Base-by-base conservation (phyloP, 2,113 vertebrate species). In the Piaya cayana region DNA sequence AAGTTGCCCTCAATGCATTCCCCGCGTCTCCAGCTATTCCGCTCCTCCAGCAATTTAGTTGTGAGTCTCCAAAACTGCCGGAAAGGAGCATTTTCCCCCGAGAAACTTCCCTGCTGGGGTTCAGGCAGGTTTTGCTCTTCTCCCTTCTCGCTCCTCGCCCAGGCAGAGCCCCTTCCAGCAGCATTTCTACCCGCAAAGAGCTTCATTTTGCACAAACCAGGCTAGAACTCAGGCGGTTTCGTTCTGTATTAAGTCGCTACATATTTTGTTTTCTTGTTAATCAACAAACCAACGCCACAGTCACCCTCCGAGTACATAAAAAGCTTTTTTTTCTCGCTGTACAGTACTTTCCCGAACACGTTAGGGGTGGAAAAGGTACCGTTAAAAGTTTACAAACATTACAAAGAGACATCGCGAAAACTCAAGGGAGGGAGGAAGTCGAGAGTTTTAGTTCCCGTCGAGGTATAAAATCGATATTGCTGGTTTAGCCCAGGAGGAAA, bases 381-480 rank as follows among this genome's bases (percentile, higher is more conserved):
- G 89, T 82, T 27, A 59, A 65, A 62, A 70, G 47, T 49, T 60
- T 4, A 15, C 4, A 39, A 37, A 63, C n/a, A 55, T 32, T 47
- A 69, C 59, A 59, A 74, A 92, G 91, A 37, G 7, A 29, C 45
- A 14, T 88, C 12, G 59, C 34, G 39, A 93, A 86, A 69, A 72
- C 14, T 52, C 26, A 23, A 58, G 37, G 75, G 63, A 68, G 16
- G 63, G 76, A 29, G 59, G 21, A 88, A 77, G 63, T 68, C 78
- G 36, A n/a, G 82, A 88, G 82, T 16, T 77, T 94, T 59, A 93
- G 80, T 88, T 93, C 59, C 43, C 64, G 5, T 65, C 45, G 91
- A 96, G 96, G 96, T 95, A 96, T 86, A 77, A 88, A 86, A 69
- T 53, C 5, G 63, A 5, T 95, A 95, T 93, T 95, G 96, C 96